phyloP scores from a whole-genome alignment of 2,113 vertebrate species.

The Oreochromis spilurus region DNA sequence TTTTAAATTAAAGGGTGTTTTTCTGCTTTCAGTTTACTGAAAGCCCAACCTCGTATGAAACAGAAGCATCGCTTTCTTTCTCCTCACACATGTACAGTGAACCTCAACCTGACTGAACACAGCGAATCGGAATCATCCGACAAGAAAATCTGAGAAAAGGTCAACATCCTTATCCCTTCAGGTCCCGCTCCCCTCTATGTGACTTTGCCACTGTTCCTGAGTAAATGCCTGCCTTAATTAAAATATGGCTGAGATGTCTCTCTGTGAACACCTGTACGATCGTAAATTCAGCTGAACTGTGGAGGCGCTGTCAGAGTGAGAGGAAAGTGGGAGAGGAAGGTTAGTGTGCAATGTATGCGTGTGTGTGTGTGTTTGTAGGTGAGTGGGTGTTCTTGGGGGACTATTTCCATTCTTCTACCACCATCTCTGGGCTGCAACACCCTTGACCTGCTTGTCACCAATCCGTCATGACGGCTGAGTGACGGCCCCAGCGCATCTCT shows the following conservation, averaged over 20 bases:
- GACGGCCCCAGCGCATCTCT: slow-evolving; percentile 60
- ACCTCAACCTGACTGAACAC: not conserved
- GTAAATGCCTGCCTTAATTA: slow-evolving; percentile 53
- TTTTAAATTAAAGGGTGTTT: rapidly evolving
- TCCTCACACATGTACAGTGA: not conserved
- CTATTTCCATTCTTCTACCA: not conserved
- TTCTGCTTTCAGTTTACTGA: not conserved
- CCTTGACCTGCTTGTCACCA: slow-evolving; percentile 63
- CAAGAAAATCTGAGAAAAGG: slow-evolving; percentile 35
- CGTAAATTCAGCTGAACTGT: slow-evolving; percentile 44
- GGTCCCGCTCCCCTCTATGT: slow-evolving; percentile 20
- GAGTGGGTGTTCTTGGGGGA: not conserved
- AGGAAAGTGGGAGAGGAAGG: not conserved
- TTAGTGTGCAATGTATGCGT: not conserved
- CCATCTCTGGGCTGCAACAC: slow-evolving; percentile 22
- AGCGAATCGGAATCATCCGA: slow-evolving; percentile 20
- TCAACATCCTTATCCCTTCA: slow-evolving; percentile 15
- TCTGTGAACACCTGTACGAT: slow-evolving; percentile 35
- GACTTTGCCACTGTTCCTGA: slow-evolving; percentile 34
- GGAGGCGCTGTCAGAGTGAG: not conserved
- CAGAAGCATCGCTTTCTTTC: not conserved
- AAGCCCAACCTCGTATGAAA: not conserved
- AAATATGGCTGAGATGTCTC: slow-evolving; percentile 6
- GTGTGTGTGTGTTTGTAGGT: not conserved
- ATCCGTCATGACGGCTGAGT: slow-evolving; percentile 61